A percentile compares a stretch with the other conserved stretches of the same genome.
Conservation (phyloP, 2,888 invertebrate genomes). For the Gonocerus acuteangulatus region DNA sequence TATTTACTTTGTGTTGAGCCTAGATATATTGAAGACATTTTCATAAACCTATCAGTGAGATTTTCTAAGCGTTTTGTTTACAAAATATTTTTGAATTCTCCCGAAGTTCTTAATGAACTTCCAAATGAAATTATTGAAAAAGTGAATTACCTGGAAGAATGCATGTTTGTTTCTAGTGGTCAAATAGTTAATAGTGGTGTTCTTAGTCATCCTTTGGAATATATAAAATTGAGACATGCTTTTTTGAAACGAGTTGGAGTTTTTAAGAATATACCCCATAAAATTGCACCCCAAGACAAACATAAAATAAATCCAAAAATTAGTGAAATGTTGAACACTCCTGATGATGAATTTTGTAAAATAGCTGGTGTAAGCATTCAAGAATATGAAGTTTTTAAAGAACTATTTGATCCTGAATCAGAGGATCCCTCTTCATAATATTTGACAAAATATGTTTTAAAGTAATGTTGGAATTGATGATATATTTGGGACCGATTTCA, state of each 20-base stretch:
- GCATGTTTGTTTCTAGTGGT: background rate
- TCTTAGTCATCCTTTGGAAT: background rate
- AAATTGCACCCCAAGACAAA: background rate
- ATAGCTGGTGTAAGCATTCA: background rate
- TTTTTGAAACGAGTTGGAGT: background rate
- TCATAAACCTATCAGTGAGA: background rate
- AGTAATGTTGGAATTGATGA: too few relatives aligned
- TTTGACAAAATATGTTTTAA: background rate
- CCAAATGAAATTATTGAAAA: background rate
- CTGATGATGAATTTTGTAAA: background rate
- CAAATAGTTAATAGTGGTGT: background rate
- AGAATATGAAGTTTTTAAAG: background rate
- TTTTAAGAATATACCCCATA: background rate
- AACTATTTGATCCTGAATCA: background rate
- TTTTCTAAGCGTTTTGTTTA: background rate
- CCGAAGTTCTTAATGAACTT: background rate
- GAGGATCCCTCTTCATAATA: background rate
- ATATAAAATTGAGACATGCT: background rate
- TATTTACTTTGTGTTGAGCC: background rate
- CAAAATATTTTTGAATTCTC: background rate
- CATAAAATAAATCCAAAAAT: background rate
- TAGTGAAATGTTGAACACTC: background rate
- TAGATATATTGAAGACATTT: background rate
- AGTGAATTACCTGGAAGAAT: background rate
- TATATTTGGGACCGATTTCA: too few relatives aligned